Conservation (phyloP, 2,113 vertebrate genomes). For the Camelus bactrianus region DNA sequence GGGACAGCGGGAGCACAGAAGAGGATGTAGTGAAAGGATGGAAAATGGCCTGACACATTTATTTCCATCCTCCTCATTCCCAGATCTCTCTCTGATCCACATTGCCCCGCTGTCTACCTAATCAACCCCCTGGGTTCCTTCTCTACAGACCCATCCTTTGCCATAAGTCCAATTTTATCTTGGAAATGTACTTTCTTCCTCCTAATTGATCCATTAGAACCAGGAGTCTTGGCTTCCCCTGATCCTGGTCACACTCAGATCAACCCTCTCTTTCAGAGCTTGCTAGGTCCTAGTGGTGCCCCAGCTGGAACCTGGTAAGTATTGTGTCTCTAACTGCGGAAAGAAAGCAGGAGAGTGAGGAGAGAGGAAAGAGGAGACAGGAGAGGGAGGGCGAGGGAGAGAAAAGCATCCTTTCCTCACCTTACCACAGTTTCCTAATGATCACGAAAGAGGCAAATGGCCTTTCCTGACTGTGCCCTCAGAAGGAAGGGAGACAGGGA, state of each 20-base stretch:
- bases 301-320: neutral
- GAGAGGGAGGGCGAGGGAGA: neutral
- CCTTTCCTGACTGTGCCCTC: neutral
- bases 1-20: neutral
- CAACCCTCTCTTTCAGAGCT: neutral
- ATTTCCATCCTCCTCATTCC: neutral
- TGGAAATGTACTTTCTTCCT: neutral
- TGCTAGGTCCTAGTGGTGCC: neutral
- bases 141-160: neutral
- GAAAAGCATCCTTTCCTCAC: neutral
- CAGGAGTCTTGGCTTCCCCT: neutral
- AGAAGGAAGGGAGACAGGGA: neutral
- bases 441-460: neutral
- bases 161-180: neutral
- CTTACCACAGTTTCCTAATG: neutral
- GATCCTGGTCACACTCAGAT: neutral
- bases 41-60: neutral
- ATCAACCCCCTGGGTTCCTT: neutral
- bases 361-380: neutral
- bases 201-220: neutral
- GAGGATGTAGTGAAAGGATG: neutral
- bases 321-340: neutral
- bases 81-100: neutral
- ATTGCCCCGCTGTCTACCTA: neutral
- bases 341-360: neutral